phyloP scores from a whole-genome alignment of 2,113 vertebrate genomes.

The Malurus alboscapulatus region DNA sequence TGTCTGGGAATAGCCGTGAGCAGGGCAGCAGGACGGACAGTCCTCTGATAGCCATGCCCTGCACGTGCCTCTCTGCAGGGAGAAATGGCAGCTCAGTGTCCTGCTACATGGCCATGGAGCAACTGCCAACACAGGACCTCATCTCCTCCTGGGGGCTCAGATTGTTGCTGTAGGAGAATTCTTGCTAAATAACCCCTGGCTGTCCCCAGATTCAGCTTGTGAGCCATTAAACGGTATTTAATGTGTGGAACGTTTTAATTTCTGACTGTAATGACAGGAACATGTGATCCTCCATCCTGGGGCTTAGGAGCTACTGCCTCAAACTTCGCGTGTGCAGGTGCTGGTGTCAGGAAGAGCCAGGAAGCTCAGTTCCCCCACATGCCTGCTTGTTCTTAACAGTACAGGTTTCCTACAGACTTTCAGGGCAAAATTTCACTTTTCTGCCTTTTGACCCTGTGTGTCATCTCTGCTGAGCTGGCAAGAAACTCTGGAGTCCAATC shows the following conservation, averaged over 20 bases:
- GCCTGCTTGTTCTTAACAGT: background rate
- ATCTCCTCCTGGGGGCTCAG: background rate
- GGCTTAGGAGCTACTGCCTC: fast-evolving
- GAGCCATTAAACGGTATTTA: background rate
- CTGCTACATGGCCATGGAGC: fast-evolving
- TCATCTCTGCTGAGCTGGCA: background rate
- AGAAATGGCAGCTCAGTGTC: background rate
- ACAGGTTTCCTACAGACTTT: fast-evolving
- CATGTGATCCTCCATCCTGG: fast-evolving
- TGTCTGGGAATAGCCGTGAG: background rate
- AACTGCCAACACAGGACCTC: background rate
- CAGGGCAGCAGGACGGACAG: fast-evolving
- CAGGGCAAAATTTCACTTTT: background rate
- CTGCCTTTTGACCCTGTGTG: background rate
- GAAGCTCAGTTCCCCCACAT: fast-evolving
- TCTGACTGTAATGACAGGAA: background rate
- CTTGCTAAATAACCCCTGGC: background rate
- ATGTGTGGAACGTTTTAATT: background rate
- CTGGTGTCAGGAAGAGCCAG: background rate
- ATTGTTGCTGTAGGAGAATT: background rate
- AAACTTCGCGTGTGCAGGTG: fast-evolving
- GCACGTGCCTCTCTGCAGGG: background rate
- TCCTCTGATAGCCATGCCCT: background rate
- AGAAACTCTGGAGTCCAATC: background rate
- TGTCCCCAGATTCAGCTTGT: background rate